Evolutionary conservation across 2,888 invertebrate genomes (phyloP).

Genomic region (Himalopsyche japonica): DNA sequence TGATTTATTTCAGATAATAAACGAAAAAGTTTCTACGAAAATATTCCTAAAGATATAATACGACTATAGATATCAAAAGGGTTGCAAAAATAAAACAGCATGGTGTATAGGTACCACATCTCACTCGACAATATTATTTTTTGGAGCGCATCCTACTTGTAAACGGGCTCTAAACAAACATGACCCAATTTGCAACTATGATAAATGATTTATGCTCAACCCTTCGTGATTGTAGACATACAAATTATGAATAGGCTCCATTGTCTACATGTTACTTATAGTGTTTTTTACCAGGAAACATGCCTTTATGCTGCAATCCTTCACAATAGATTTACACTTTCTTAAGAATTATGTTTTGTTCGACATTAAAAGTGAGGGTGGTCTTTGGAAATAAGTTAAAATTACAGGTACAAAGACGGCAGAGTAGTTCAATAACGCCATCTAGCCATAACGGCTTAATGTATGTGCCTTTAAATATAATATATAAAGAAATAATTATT

Average conservation of each 20-base stretch:
- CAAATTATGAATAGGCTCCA: neutral
- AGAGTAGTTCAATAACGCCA: no score
- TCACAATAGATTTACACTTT: neutral
- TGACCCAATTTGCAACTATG: constrained; percentile 25
- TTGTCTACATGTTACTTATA: neutral
- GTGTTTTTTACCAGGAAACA: constrained; percentile 5
- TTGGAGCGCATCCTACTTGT: constrained; percentile 12
- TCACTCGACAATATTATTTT: constrained; percentile 3
- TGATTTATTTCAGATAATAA: neutral
- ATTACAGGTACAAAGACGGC: no score
- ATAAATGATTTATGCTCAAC: constrained; percentile 23
- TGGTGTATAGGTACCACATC: neutral
- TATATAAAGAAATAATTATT: no score
- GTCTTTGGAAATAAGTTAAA: neutral
- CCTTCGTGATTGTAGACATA: constrained; percentile 2
- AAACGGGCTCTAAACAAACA: constrained; percentile 9
- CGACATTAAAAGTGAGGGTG: neutral
- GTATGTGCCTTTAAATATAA: no score
- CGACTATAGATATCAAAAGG: neutral
- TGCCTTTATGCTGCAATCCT: neutral
- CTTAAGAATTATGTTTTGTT: neutral
- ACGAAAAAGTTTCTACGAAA: neutral
- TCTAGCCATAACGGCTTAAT: no score
- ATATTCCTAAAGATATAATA: neutral
- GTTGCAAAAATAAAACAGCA: constrained; percentile 4